Percentiles rank a stretch among this genome's conserved stretches.
These are phyloP conservation scores for Nomada fucata DNA, from an alignment of 2,888 invertebrate genomes.

Conservation along the genomic window DNA sequence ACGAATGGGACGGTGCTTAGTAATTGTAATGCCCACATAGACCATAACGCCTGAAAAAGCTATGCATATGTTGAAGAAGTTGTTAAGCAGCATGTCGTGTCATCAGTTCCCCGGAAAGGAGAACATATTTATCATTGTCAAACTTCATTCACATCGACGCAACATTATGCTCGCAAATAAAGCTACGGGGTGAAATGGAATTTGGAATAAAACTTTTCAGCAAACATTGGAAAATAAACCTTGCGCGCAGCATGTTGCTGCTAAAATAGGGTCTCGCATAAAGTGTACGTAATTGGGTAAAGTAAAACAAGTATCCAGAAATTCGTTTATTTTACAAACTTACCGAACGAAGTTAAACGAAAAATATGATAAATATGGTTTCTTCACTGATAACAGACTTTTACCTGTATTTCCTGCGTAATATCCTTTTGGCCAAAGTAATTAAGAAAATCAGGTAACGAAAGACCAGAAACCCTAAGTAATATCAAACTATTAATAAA, in stretches of 20 bases:
- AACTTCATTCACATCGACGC: not conserved
- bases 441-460: too few relatives aligned
- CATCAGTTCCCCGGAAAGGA: too few relatives aligned
- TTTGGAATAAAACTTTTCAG: not conserved
- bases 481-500: too few relatives aligned
- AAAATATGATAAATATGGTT: not conserved
- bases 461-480: too few relatives aligned
- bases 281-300: not conserved
- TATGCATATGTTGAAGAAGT: too few relatives aligned
- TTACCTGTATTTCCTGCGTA: too few relatives aligned
- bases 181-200: not conserved
- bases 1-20: too few relatives aligned
- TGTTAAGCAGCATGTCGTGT: too few relatives aligned
- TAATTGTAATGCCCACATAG: too few relatives aligned
- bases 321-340: not conserved
- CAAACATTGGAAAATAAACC: constrained; percentile 4
- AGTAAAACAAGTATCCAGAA: not conserved
- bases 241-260: not conserved
- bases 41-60: too few relatives aligned
- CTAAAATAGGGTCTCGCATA: not conserved
- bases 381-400: not conserved
- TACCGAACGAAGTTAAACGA: too few relatives aligned
- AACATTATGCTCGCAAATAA: not conserved
- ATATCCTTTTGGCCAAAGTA: too few relatives aligned
- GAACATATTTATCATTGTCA: not conserved